Percentiles rank a stretch among this genome's conserved stretches.
Conservation (phyloP, 2,888 invertebrate genomes). For the Gymnosoma rotundatum region DNA sequence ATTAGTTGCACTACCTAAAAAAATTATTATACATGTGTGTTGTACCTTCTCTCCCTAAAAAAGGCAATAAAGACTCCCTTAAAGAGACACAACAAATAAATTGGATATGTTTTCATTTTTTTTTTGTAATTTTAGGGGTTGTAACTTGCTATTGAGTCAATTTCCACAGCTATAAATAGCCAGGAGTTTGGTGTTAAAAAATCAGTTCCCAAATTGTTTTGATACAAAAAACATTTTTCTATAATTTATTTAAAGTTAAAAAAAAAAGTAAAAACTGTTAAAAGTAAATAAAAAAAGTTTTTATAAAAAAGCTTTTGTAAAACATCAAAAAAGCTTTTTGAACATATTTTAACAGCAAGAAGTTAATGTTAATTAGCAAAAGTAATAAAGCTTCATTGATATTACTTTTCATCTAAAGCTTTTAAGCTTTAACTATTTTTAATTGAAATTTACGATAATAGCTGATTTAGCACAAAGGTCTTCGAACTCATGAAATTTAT, state of each 20-base stretch:
- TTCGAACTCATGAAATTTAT: too few relatives aligned
- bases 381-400: constrained; percentile 4
- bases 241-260: neutral
- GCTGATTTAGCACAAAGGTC: too few relatives aligned
- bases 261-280: neutral
- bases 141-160: neutral
- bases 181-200: neutral
- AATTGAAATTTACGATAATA: constrained; percentile 15
- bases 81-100: neutral
- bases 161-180: constrained; percentile 50
- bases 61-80: constrained; percentile 27
- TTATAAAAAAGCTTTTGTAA: neutral
- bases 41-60: neutral
- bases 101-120: neutral
- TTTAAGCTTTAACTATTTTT: neutral
- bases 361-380: neutral
- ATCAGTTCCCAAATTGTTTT: constrained; percentile 41
- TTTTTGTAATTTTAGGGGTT: constrained; percentile 47
- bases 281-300: too few relatives aligned
- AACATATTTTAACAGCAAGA: neutral
- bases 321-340: neutral
- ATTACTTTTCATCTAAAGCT: neutral
- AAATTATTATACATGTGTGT: neutral
- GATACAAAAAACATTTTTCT: constrained; percentile 15
- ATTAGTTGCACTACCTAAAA: constrained; percentile 8